Evolutionary conservation across 1,140 invertebrate species (phyloP), one percentile per base, ranked within the genome.

Genomic region (Macrotrachela quadricornifera): DNA sequence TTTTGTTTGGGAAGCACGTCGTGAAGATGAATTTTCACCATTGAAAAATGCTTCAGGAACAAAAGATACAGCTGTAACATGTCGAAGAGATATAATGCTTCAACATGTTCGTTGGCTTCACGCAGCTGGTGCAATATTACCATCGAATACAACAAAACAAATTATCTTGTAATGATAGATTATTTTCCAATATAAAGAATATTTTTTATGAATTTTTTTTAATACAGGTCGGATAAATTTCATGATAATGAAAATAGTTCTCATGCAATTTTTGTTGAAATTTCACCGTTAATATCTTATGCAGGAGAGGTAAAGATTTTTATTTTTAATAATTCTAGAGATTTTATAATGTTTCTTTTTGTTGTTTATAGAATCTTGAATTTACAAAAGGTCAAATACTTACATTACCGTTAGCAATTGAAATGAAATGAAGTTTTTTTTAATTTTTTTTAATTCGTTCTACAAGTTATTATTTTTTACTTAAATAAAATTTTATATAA

Each of bases 11-110:
- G 85, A 94, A 75, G 90, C 91, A 0, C 73, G 80, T 0, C 74
- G 91, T 47, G 80, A 88, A 59, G 80, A 83, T 54, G 92, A 99
- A 66, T 99, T 99, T 65, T 88, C 88, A 62, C 87, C 92, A 0
- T 65, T 99, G 56, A 97, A 97, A 67, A 97, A 99, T 73, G 75
- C 81, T 4, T 55, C 56, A 18, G 58, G 60, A 43, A 80, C 79
- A 46, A 85, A 87, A 63, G 88, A 95, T 68, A 90, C 84, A 57
- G 83, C 91, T 0, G 79, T 77, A 0, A 92, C 90, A 0, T 81
- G 84, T 4, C 73, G 79, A 15, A 71, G 77, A 16, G 83, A 86
- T 62, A 64, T 97, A 17, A 77, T 80, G 57, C 72, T 75, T 15
- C 71, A 94, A 14, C 88, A 96, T 66, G 78, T 78, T 57, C 78